A percentile compares a stretch with the other conserved stretches of the same genome.
These are phyloP conservation scores for roundworm (Caenorhabditis elegans) DNA, from an alignment of 1,140 invertebrate species.

Conservation along the genomic window WBcel235 BX284604.4:7325001-7325500, in stretches of 20 bases:
- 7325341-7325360: too few relatives aligned
- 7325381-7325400: too few relatives aligned
- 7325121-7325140: slow-evolving; percentile 20
- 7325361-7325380: too few relatives aligned
- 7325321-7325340: slow-evolving; percentile 28
- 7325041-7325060: slow-evolving; percentile 24
- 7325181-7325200: slow-evolving; percentile 25
- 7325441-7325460: too few relatives aligned
- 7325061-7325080: slow-evolving; percentile 1
- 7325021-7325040: slow-evolving; percentile 1
- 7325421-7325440: not conserved
- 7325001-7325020: not conserved
- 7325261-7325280: slow-evolving; percentile 16
- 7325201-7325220: not conserved
- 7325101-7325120: slow-evolving; percentile 12
- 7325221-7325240: not conserved
- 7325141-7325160: not conserved
- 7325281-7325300: not conserved
- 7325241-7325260: slow-evolving; percentile 28
- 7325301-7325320: slow-evolving; percentile 19
- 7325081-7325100: not conserved
- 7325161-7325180: not conserved
- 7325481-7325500: too few relatives aligned
- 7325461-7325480: too few relatives aligned
- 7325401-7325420: not conserved